Evolutionary conservation across 2,888 invertebrate species (phyloP), one percentile per base, ranked within the genome.

Genomic region (Creontiades dilutus): DNA sequence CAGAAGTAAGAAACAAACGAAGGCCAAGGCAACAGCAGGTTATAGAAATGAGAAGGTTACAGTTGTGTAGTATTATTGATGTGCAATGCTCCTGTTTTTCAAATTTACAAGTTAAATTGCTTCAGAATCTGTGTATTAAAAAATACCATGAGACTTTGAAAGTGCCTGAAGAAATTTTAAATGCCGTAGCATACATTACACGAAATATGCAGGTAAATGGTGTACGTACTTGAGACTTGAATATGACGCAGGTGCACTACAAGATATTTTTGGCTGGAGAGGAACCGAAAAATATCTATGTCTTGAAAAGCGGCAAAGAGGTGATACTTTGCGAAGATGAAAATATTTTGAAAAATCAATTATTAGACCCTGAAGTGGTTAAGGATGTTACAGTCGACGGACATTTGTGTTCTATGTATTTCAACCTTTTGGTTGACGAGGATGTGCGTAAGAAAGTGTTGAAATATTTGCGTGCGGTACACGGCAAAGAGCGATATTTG

Each of bases 331-430:
- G 23, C 27, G 3, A 3, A 19, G 68, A 23, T 52, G 82, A 19
- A 13, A n/a, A 80, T 37, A 16, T 52, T 4, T 1, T 19, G 19
- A 9, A 82, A 19, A 12, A 75, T 75, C 4, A 28, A 12, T 75
- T 27, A 27, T 37, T 37, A 4, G n/a, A 52, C 11, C 78, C 88
- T 3, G 37, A 78, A n/a, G 88, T 61, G 13, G 37, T 88, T 11
- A 12, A 37, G 13, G 16, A 88, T 16, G 76, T 80, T 2, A 55
- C 52, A 0, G 88, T 78, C 16, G 88, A 88, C 37, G 88, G 78
- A 4, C n/a, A 78, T 13, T 2, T 52, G 52, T 88, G 88, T 88
- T 88, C 88, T n/a, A 23, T 48, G 78, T 88, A 78, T 46, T 78
- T 88, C 52, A 23, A 19, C 27, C 78, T 55, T 14, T 27, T 88